Conservation (phyloP, 2,888 invertebrate species). For the Seira sanloemensis region DNA sequence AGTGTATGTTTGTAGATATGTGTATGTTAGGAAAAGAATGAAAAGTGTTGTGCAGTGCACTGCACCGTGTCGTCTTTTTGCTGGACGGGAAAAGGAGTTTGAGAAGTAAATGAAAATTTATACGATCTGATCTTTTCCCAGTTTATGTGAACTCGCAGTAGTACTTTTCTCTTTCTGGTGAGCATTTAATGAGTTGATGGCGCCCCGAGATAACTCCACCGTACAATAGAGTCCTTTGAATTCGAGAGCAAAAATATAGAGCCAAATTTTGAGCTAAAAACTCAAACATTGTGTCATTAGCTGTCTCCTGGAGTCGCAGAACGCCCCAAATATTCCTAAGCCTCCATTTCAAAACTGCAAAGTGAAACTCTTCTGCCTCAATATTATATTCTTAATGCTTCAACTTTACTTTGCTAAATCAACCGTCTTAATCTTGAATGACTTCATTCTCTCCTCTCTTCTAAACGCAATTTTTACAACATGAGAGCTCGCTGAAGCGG, state of each 20-base stretch:
- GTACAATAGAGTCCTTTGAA: slow-evolving; percentile 68
- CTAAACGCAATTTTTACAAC: background rate
- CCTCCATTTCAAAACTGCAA: too few relatives aligned
- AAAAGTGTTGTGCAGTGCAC: background rate
- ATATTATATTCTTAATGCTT: too few relatives aligned
- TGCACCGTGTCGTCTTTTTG: background rate
- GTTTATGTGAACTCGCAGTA: background rate
- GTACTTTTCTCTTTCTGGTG: too few relatives aligned
- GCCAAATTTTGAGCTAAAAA: too few relatives aligned
- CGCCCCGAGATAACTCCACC: slow-evolving; percentile 72
- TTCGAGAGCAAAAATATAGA: too few relatives aligned
- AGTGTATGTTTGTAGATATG: too few relatives aligned
- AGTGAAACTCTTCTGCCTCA: too few relatives aligned
- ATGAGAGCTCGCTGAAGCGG: slow-evolving; percentile 17
- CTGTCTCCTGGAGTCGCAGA: too few relatives aligned
- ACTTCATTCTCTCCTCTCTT: background rate
- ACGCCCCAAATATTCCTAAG: too few relatives aligned
- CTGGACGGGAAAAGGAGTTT: background rate
- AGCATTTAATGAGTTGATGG: slow-evolving; percentile 74
- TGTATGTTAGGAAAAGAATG: too few relatives aligned
- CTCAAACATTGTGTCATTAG: too few relatives aligned
- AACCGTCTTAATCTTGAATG: background rate
- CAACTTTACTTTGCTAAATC: slow-evolving; percentile 4
- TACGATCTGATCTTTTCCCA: slow-evolving; percentile 49
- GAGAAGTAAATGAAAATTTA: slow-evolving; percentile 41